Conservation (phyloP, 2,888 invertebrate species). For the Dysmachus trigonus region DNA sequence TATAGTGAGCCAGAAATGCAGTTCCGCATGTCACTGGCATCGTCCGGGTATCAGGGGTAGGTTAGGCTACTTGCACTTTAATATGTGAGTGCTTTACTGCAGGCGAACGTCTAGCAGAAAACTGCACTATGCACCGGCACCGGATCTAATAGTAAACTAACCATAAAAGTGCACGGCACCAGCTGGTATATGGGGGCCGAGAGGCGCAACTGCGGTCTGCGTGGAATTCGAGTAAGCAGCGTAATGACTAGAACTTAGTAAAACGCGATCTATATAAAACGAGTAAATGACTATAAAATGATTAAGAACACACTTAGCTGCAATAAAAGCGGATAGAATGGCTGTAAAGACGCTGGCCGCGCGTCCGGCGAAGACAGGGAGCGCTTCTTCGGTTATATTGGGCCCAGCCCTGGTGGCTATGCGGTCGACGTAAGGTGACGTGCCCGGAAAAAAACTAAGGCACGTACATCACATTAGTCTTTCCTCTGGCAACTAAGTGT, state of each 20-base stretch:
- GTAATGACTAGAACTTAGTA: conserved; percentile 39
- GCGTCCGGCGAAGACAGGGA: not conserved
- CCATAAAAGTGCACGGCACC: conserved; percentile 14
- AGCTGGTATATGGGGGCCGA: not conserved
- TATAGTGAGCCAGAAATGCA: not conserved
- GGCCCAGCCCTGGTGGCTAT: not conserved
- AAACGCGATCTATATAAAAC: conserved; percentile 34
- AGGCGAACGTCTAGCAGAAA: not conserved
- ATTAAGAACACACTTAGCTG: conserved; percentile 47
- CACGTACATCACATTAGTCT: conserved; percentile 29
- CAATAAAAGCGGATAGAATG: conserved; percentile 43
- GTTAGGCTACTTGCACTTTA: not conserved
- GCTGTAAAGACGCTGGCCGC: not conserved
- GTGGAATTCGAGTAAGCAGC: not conserved
- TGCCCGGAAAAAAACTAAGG: conserved; percentile 16
- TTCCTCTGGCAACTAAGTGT: conserved; percentile 29
- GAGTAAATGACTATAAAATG: conserved; percentile 46
- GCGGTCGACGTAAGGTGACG: not conserved
- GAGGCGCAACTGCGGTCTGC: not conserved
- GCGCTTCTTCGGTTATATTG: not conserved
- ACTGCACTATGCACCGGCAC: not conserved
- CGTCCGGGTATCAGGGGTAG: not conserved
- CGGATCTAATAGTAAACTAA: conserved; percentile 36
- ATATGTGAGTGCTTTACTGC: not conserved
- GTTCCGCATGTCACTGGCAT: conserved; percentile 4